Percentiles rank a stretch among this genome's conserved stretches.
Evolutionary conservation across 92 coral and sea anemone genomes (phyloP).

Genomic region (Pocillopora meandrina): DNA sequence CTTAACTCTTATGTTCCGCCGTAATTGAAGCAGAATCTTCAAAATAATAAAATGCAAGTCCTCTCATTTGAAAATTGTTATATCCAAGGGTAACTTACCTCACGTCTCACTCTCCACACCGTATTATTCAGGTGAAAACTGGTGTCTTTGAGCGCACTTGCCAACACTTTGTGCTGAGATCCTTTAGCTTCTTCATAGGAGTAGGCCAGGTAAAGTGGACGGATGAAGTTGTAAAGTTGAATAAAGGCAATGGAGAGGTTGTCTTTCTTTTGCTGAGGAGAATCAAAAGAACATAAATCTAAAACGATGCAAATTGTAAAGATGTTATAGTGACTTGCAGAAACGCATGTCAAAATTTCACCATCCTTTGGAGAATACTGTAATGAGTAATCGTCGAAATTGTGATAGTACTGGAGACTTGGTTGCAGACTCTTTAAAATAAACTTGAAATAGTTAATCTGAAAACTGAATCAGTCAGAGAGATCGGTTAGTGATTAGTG

Average conservation of each 20-base stretch:
- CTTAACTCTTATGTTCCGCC: too few relatives aligned
- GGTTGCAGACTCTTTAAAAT: too few relatives aligned
- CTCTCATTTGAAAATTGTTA: too few relatives aligned
- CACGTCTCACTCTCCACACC: neutral
- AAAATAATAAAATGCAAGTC: too few relatives aligned
- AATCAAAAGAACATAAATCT: neutral
- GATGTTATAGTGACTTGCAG: neutral
- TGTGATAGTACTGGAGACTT: too few relatives aligned
- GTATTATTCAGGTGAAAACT: constrained; percentile 5
- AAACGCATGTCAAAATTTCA: neutral
- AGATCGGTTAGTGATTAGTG: too few relatives aligned
- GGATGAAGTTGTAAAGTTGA: neutral
- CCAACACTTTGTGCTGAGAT: constrained; percentile 2
- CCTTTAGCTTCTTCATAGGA: constrained; percentile 19
- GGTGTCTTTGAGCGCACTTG: neutral
- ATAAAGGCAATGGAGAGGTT: constrained; percentile 10
- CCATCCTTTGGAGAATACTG: too few relatives aligned
- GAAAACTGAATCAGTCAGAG: too few relatives aligned
- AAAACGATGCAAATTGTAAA: neutral
- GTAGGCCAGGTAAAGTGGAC: constrained; percentile 22
- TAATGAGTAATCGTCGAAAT: too few relatives aligned
- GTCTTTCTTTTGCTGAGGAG: neutral
- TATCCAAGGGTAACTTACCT: neutral
- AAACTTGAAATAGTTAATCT: too few relatives aligned
- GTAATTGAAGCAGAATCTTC: too few relatives aligned